Percentiles rank a stretch among this genome's conserved stretches.
phyloP scores from a whole-genome alignment of 2,113 vertebrate genomes.

The Pluvianellus socialis region DNA sequence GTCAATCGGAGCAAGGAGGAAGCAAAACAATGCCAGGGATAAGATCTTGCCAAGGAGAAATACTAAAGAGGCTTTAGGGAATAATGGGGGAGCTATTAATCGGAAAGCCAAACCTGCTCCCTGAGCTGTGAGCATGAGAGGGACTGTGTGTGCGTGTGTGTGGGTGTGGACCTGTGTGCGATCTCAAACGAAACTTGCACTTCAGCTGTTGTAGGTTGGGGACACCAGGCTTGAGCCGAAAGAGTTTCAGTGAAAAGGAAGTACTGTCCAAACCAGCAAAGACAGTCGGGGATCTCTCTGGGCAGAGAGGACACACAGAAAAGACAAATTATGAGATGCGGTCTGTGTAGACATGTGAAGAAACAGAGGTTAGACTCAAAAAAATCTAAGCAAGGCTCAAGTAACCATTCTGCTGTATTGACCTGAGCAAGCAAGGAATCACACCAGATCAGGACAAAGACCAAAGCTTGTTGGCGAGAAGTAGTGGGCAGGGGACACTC shows the following conservation, averaged over 20 bases:
- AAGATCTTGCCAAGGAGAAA: background rate
- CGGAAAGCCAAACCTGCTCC: background rate
- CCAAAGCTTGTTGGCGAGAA: background rate
- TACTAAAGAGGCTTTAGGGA: background rate
- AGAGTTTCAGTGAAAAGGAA: background rate
- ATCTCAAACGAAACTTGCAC: background rate
- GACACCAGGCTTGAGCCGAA: background rate
- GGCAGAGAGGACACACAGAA: background rate
- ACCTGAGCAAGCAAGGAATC: background rate
- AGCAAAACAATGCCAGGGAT: background rate
- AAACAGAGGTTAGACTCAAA: background rate
- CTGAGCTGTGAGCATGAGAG: background rate
- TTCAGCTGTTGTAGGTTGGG: background rate
- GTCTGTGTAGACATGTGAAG: background rate
- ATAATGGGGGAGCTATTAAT: background rate
- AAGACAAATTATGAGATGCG: background rate
- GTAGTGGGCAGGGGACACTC: background rate
- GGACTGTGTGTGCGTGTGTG: background rate
- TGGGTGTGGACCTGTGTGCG: background rate
- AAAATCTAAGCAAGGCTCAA: background rate
- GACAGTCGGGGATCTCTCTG: background rate
- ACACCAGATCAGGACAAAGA: background rate
- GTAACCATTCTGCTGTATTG: background rate
- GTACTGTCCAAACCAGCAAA: background rate
- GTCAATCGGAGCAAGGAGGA: background rate